Base-by-base conservation (phyloP, 2,797 vertebrate species). In the Sebastes trivittatus region DNA sequence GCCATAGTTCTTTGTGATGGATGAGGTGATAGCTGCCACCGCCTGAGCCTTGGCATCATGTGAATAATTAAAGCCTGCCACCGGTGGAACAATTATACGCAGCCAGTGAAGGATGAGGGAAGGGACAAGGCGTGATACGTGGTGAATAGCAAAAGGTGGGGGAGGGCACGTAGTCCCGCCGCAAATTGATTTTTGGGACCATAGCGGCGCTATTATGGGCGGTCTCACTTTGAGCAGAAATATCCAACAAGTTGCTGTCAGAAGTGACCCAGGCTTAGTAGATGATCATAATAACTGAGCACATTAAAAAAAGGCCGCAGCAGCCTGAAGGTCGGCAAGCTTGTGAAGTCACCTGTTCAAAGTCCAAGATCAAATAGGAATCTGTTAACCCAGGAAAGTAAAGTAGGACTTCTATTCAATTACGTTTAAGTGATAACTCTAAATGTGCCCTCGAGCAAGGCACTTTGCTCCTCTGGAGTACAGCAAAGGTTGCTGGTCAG, bases 61-160 rank as follows among this genome's bases (percentile, higher is more conserved):
- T 94, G 92, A 95, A 94, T 95, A 94, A 95, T 95, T 93, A 95
- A 95, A 92, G 82, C 55, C 93, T 91, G 91, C 91, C 92, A 93
- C 92, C 81, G 78, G 83, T 90, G 87, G 90, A 92, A 94, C 92
- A 94, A 94, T 95, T 94, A 94, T 88, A 87, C 42, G 72, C 83
- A 69, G 87, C 82, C 78, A 75, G 22, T 94, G 92, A 94, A 82
- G 84, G 87, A 95, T 94, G 93, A 88, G 88, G 84, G 75, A 83
- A 62, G 73, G 79, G 80, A 81, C 77, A n/a, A 29, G 76, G 73
- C 30, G 70, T 80, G 90, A 89, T 87, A 80, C 55, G 42, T 46
- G 76, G 68, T 69, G 87, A 84, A 85, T 83, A 87, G 85, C 83
- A 80, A 64, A 81, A 81, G 66, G 81, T 75, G 58, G 58, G 38